phyloP scores from a whole-genome alignment of 2,797 vertebrate genomes.

The Enteromius thamalakanensis region DNA sequence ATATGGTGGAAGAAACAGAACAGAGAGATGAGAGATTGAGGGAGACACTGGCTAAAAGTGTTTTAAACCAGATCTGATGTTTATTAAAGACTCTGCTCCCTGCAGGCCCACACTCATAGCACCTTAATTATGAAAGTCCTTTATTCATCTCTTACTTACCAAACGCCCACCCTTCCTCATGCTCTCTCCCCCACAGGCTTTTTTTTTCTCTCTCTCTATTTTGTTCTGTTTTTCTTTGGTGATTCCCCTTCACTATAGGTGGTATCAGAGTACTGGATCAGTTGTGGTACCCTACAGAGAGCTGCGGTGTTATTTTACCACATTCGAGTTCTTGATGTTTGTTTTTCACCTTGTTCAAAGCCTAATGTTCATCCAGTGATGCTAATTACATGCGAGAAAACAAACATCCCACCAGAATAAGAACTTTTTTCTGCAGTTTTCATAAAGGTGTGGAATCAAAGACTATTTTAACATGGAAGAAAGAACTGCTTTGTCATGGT shows the following conservation, averaged over 20 bases:
- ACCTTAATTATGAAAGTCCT: constrained; percentile 38
- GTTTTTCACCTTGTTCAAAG: constrained; percentile 7
- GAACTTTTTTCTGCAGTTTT: background rate
- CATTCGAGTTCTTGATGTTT: constrained; percentile 22
- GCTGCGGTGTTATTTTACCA: constrained; percentile 17
- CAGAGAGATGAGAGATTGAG: constrained; percentile 20
- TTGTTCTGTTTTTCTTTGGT: constrained; percentile 21
- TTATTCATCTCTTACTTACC: constrained; percentile 39
- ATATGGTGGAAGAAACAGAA: background rate
- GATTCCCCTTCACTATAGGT: constrained; percentile 4
- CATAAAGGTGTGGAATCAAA: background rate
- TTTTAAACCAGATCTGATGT: constrained; percentile 41
- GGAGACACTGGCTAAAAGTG: constrained; percentile 13
- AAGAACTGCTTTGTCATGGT: background rate
- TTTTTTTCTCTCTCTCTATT: background rate
- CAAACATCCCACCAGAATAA: background rate
- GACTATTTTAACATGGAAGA: background rate
- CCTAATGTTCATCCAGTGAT: background rate
- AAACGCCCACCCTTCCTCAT: constrained; percentile 18
- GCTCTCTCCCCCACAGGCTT: constrained; percentile 6
- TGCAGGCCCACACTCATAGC: constrained; percentile 21
- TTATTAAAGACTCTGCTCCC: constrained; percentile 41
- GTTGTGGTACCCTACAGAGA: constrained; percentile 25
- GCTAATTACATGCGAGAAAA: constrained; percentile 5
- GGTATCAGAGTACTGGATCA: constrained; percentile 17